phyloP scores from a whole-genome alignment of 1,140 invertebrate species.

The Drosophila persimilis region DNA sequence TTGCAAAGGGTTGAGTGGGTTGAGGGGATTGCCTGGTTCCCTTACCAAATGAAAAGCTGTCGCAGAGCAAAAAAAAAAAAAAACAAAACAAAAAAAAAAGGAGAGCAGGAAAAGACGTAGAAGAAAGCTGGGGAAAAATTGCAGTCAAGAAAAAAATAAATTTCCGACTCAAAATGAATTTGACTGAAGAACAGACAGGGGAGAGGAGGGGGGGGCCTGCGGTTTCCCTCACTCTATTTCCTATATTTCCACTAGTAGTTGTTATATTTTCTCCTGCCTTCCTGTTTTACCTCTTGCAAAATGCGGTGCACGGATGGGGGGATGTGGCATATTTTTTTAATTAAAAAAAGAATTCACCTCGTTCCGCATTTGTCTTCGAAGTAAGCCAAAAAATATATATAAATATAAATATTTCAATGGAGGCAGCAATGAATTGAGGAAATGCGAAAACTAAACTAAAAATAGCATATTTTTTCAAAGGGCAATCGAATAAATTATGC shows the following conservation, averaged over 20 bases:
- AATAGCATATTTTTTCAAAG: neutral
- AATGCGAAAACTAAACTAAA: no score
- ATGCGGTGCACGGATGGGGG: constrained; percentile 16
- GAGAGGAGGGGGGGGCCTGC: neutral
- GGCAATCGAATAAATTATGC: neutral
- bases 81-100: constrained; percentile 36
- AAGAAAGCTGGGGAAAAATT: no score
- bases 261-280: constrained; percentile 7
- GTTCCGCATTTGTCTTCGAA: constrained; percentile 18
- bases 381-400: no score
- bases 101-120: constrained; percentile 4
- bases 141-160: constrained; percentile 1
- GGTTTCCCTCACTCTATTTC: constrained; percentile 3
- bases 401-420: no score
- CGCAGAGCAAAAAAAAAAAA: constrained; percentile 29
- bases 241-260: constrained; percentile 17
- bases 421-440: neutral
- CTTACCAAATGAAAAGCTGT: constrained; percentile 53
- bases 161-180: constrained; percentile 46
- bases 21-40: constrained; percentile 10
- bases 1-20: constrained; percentile 2
- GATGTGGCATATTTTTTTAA: constrained; percentile 21
- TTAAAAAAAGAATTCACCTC: constrained; percentile 43
- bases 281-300: constrained; percentile 4
- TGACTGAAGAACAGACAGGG: constrained; percentile 24